Conservation (phyloP, 2,888 invertebrate species). For the Pegoplata infirma region DNA sequence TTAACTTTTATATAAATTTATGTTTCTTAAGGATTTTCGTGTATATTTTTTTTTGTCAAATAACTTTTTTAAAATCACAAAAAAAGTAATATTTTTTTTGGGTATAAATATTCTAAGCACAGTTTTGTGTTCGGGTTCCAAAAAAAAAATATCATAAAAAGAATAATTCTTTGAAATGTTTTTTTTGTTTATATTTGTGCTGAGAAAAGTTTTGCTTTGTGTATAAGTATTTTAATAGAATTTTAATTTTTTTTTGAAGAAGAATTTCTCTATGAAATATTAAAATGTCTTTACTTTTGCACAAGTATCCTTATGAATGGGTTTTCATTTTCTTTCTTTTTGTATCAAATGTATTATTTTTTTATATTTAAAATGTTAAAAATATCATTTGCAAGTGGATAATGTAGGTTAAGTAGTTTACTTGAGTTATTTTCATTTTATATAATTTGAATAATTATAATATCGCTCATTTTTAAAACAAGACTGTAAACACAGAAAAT, state of each 20-base stretch:
- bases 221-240: background rate
- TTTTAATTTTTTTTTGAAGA: background rate
- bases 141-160: background rate
- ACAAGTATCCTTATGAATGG: too few relatives aligned
- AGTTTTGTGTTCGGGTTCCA: background rate
- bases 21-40: too few relatives aligned
- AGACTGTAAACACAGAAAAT: too few relatives aligned
- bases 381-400: background rate
- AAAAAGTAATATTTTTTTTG: background rate
- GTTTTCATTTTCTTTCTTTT: too few relatives aligned
- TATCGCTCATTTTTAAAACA: too few relatives aligned
- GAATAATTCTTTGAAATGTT: background rate
- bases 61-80: background rate
- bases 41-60: background rate
- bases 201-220: background rate
- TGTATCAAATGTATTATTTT: background rate
- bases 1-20: background rate
- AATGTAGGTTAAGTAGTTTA: background rate
- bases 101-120: too few relatives aligned
- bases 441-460: too few relatives aligned
- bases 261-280: background rate
- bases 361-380: background rate
- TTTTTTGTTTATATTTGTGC: background rate
- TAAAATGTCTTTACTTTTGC: background rate
- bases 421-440: too few relatives aligned